These are phyloP conservation scores for Tholera decimalis DNA, from an alignment of 2,888 invertebrate genomes.

Conservation along the genomic window DNA sequence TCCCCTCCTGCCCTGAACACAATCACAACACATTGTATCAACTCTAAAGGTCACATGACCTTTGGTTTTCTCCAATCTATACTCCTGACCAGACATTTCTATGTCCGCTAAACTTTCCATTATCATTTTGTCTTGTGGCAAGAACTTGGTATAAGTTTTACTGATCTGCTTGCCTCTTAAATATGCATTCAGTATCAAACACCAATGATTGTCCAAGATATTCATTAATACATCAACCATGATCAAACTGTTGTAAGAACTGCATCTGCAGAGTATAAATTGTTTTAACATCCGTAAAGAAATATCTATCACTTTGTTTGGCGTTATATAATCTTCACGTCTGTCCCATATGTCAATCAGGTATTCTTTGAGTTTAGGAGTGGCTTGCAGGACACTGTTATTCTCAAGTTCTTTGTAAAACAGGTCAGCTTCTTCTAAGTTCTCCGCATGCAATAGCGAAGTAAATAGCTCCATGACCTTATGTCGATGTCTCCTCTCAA, in stretches of 20 bases:
- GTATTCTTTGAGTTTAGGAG: conserved; percentile 37
- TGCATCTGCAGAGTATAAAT: conserved; percentile 57
- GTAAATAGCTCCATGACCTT: conserved; percentile 45
- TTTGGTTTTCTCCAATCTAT: conserved; percentile 21
- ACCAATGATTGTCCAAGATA: conserved; percentile 68
- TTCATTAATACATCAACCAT: conserved; percentile 71
- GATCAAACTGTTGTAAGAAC: conserved; percentile 58
- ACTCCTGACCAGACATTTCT: conserved; percentile 15
- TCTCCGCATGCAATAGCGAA: conserved; percentile 33
- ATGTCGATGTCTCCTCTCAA: conserved; percentile 26
- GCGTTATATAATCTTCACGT: conserved; percentile 27
- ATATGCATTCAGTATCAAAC: conserved; percentile 60
- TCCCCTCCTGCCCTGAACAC: conserved; percentile 62
- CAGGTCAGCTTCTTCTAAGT: conserved; percentile 26
- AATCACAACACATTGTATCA: conserved; percentile 71
- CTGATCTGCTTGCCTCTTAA: conserved; percentile 37
- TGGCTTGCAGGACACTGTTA: conserved; percentile 11
- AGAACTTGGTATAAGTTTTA: conserved; percentile 49
- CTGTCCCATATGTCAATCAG: conserved; percentile 36
- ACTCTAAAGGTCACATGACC: conserved; percentile 56
- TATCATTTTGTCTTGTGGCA: conserved; percentile 30
- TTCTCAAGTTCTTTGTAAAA: conserved; percentile 28
- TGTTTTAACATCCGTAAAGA: conserved; percentile 53
- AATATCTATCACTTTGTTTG: conserved; percentile 32
- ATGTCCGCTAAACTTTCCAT: conserved; percentile 8